Evolutionary conservation across 2,888 invertebrate species (phyloP).

Genomic region (Seira sanloemensis): DNA sequence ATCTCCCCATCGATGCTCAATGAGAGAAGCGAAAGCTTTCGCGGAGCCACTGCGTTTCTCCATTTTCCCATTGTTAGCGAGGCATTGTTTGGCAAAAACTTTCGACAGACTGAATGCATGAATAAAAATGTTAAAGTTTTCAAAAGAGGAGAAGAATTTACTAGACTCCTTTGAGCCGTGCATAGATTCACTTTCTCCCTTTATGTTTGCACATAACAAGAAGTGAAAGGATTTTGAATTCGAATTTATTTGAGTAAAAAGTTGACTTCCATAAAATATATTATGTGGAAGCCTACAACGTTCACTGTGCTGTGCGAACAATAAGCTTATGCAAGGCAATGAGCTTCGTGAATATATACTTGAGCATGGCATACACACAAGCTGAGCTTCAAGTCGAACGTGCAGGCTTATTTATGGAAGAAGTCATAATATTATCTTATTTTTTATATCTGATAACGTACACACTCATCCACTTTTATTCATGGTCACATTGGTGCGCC

Average conservation of each 20-base stretch:
- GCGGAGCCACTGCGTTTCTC: not conserved
- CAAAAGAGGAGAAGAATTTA: too few relatives aligned
- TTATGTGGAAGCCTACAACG: too few relatives aligned
- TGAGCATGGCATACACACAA: too few relatives aligned
- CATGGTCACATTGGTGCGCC: slow-evolving; percentile 32
- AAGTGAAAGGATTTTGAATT: not conserved
- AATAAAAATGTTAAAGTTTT: too few relatives aligned
- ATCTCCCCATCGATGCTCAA: not conserved
- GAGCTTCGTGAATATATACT: too few relatives aligned
- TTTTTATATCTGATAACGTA: not conserved
- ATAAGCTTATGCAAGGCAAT: too few relatives aligned
- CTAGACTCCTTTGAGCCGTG: not conserved
- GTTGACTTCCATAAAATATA: not conserved
- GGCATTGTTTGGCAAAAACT: not conserved
- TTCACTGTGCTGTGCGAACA: too few relatives aligned
- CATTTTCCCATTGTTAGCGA: not conserved
- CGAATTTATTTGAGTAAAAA: not conserved
- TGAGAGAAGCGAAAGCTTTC: not conserved
- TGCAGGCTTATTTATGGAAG: too few relatives aligned
- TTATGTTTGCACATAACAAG: not conserved
- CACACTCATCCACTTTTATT: not conserved
- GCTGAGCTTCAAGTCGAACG: too few relatives aligned
- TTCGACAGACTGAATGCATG: too few relatives aligned
- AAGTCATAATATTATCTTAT: not conserved
- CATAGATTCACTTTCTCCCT: not conserved